These are phyloP conservation scores for Clistopyga incitator DNA, from an alignment of 2,888 invertebrate genomes.

Conservation along the genomic window DNA sequence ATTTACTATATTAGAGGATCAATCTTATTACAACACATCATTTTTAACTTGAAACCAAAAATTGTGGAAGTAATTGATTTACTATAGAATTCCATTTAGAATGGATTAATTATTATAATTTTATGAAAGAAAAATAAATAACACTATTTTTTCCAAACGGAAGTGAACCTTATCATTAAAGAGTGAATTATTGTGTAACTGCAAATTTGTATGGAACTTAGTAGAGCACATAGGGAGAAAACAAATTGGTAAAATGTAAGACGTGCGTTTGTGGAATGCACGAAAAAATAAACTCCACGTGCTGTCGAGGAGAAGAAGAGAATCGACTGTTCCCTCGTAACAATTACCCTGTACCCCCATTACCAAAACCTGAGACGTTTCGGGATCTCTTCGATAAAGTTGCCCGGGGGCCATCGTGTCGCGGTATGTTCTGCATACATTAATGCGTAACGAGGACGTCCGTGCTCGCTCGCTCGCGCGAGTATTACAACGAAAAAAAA, in stretches of 20 bases:
- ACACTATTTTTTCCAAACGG: too few species aligned
- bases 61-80: too few species aligned
- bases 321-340: slow-evolving; percentile 66
- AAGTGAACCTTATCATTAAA: too few species aligned
- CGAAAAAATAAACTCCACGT: slow-evolving; percentile 24
- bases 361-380: slow-evolving; percentile 62
- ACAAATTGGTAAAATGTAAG: not conserved
- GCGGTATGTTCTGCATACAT: slow-evolving; percentile 69
- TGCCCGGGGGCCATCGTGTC: slow-evolving; percentile 67
- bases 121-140: not conserved
- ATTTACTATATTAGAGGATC: too few species aligned
- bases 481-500: slow-evolving; percentile 48
- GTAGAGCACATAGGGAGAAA: not conserved
- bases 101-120: too few species aligned
- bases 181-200: not conserved
- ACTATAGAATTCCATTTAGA: too few species aligned
- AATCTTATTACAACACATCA: too few species aligned
- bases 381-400: slow-evolving; percentile 68
- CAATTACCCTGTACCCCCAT: slow-evolving; percentile 67
- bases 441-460: slow-evolving; percentile 69
- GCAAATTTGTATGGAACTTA: not conserved
- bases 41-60: too few species aligned
- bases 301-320: slow-evolving; percentile 48
- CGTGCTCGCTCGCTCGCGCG: slow-evolving; percentile 53
- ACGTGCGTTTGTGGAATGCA: slow-evolving; percentile 56